These are phyloP conservation scores for Myotis lucifugus DNA, from an alignment of 2,113 vertebrate species.

Conservation along the genomic window DNA sequence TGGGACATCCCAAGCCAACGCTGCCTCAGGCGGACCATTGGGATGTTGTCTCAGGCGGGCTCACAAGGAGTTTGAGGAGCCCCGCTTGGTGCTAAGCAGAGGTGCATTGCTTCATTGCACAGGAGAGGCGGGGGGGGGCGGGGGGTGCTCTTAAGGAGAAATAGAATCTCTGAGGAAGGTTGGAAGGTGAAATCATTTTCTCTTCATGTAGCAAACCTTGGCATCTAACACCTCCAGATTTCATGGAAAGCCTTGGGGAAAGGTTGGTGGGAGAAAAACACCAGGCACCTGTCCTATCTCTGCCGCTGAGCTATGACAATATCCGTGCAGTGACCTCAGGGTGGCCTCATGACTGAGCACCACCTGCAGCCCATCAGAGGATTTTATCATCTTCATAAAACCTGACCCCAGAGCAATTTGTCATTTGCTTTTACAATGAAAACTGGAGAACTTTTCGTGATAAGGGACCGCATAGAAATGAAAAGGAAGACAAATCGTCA, in stretches of 20 bases:
- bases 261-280: background rate
- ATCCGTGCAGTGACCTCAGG: background rate
- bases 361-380: background rate
- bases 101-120: background rate
- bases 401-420: slow-evolving; percentile 25
- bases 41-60: background rate
- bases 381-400: slow-evolving; percentile 19
- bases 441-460: background rate
- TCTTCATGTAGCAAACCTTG: background rate
- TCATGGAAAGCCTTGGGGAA: background rate
- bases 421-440: background rate
- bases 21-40: background rate
- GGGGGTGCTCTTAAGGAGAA: background rate
- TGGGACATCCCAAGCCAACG: fast-evolving
- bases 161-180: background rate
- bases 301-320: background rate
- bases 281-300: background rate
- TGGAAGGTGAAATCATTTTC: background rate
- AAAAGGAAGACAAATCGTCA: background rate
- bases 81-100: background rate
- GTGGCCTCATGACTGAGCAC: background rate
- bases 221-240: background rate
- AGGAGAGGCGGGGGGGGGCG: too few relatives aligned
- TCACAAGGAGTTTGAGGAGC: background rate
- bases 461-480: background rate